Evolutionary conservation across 2,797 vertebrate species (phyloP).

Genomic region (Pampus argenteus): DNA sequence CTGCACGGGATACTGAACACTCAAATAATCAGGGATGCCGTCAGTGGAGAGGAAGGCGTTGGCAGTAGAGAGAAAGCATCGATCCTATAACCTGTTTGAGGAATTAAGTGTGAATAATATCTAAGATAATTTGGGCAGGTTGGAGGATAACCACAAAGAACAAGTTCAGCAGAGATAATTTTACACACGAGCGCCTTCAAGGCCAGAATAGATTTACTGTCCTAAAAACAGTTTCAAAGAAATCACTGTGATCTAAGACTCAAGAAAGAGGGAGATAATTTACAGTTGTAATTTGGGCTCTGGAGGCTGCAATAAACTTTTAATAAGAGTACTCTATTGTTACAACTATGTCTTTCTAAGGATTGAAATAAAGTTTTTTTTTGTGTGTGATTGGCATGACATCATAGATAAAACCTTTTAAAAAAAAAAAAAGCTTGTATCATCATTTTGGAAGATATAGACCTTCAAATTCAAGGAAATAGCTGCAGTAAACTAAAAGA

Average conservation of each 20-base stretch:
- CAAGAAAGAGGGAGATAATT: constrained; percentile 10
- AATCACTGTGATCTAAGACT: constrained; percentile 23
- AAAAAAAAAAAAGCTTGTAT: too few species aligned
- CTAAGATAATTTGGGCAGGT: constrained; percentile 33
- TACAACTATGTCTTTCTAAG: neutral
- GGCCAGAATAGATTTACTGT: constrained; percentile 47
- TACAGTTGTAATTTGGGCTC: constrained; percentile 5
- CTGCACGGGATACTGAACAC: neutral
- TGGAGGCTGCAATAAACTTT: neutral
- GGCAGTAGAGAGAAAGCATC: constrained; percentile 19
- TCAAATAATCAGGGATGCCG: constrained; percentile 40
- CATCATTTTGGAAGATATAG: neutral
- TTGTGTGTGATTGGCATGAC: too few species aligned
- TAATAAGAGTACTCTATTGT: too few species aligned
- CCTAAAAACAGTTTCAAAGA: constrained; percentile 37
- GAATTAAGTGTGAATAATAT: constrained; percentile 52
- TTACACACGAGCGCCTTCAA: constrained; percentile 51
- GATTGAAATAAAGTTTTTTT: neutral
- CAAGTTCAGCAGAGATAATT: constrained; percentile 37
- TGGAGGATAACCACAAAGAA: constrained; percentile 51
- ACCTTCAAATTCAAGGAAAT: neutral
- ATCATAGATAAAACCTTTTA: too few species aligned
- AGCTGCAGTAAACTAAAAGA: neutral
- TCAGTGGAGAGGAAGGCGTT: constrained; percentile 18
- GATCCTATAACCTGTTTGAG: constrained; percentile 28